These are phyloP conservation scores for Malthinus seriepunctatus DNA, from an alignment of 2,888 invertebrate species.

Conservation along the genomic window DNA sequence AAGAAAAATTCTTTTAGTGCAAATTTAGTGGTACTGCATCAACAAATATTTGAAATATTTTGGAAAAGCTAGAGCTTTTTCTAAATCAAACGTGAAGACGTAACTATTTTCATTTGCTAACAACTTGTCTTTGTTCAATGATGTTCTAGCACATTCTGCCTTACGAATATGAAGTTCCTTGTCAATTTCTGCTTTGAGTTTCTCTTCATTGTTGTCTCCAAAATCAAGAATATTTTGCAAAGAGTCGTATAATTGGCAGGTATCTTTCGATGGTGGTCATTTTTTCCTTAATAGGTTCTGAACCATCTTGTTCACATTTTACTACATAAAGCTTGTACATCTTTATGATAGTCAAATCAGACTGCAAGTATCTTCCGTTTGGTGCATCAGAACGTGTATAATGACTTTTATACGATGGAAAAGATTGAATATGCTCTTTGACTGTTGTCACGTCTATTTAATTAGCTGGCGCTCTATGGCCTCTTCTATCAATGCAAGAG, in stretches of 20 bases:
- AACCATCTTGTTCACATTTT: background rate
- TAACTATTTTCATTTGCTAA: background rate
- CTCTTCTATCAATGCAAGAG: background rate
- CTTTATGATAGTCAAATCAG: background rate
- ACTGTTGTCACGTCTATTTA: background rate
- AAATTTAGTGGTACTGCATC: too few relatives aligned
- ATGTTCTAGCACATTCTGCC: background rate
- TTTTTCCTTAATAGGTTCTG: background rate
- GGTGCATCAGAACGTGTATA: background rate
- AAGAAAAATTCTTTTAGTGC: too few relatives aligned
- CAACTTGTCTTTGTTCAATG: background rate
- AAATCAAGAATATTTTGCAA: too few relatives aligned
- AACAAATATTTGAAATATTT: too few relatives aligned
- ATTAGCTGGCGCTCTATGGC: background rate
- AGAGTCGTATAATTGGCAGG: background rate
- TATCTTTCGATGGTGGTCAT: constrained; percentile 7
- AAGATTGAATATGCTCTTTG: background rate
- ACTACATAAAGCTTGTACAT: background rate
- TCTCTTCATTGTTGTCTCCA: background rate
- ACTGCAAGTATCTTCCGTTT: background rate
- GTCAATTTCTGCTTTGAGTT: background rate
- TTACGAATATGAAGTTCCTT: background rate
- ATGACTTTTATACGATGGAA: background rate
- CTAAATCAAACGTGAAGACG: background rate
- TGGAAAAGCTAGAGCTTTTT: background rate